Evolutionary conservation across 2,113 vertebrate genomes (phyloP).

Genomic region (Falco punctatus): DNA sequence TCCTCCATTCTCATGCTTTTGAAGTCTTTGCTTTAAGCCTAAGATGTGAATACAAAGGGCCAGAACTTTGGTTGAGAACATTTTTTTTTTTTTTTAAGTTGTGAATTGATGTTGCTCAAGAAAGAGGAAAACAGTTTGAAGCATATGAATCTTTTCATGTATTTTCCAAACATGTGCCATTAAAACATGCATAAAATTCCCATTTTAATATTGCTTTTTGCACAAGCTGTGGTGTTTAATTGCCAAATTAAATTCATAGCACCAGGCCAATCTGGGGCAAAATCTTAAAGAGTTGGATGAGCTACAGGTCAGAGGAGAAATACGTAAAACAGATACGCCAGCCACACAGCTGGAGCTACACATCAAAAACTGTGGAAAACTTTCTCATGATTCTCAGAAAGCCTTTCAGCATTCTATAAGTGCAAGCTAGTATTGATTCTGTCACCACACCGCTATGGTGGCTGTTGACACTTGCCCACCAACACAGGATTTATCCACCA

Average conservation of each 20-base stretch:
- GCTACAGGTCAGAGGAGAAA: not conserved
- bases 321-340: rapidly evolving
- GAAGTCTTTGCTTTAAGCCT: conserved; percentile 65
- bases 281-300: not conserved
- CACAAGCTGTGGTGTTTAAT: not conserved
- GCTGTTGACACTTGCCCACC: not conserved
- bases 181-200: not conserved
- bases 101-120: not conserved
- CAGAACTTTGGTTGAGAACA: not conserved
- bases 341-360: not conserved
- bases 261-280: not conserved
- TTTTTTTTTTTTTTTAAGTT: not conserved
- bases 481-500: not conserved
- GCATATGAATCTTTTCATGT: not conserved
- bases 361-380: not conserved
- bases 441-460: not conserved
- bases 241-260: not conserved
- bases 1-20: conserved; percentile 53
- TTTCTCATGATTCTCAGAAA: not conserved
- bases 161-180: not conserved
- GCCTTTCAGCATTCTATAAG: not conserved
- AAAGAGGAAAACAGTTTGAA: not conserved
- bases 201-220: not conserved
- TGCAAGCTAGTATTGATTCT: not conserved
- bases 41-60: conserved; percentile 51